Base-by-base conservation (phyloP, 2,113 vertebrate genomes). In the Oncorhynchus clarkii region DNA sequence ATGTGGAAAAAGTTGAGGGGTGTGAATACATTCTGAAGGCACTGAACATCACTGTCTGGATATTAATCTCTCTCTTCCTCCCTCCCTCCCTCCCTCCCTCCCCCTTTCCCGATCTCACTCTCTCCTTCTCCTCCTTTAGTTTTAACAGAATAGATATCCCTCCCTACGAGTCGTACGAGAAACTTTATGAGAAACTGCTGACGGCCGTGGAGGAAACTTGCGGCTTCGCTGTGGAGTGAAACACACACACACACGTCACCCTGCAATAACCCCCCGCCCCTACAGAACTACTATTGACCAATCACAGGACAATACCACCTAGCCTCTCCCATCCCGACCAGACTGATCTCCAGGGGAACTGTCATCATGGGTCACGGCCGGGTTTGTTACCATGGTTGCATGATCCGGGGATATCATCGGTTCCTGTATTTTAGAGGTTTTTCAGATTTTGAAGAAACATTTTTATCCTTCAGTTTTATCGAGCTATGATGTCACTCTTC, bases 81-180 rank as follows among this genome's bases (percentile, higher is more conserved):
- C 24, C 26, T 59, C 7, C 1, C 24, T 26, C 24, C 24, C 1
- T 1, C 1, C 24, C 1, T 26, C 24, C 24, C 24, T 26, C 24
- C 24, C n/a, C n/a, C n/a, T n/a, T n/a, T n/a, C n/a, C n/a, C n/a
- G n/a, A n/a, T n/a, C n/a, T n/a, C n/a, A n/a, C n/a, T n/a, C n/a
- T n/a, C 5, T 65, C 0, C 24, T 12, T 27, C 20, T 0, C 5
- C 39, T 49, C 39, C 20, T 81, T 20, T 73, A 99, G 97, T 95
- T 99, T 99, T 92, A 99, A 99, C 92, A 95, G 97, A 84, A 99
- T 99, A 24, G 97, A 99, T 93, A 94, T 99, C 87, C 97, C 97
- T 67, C 97, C 97, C 80, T 99, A 99, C 0, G 97, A 99, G 89
- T 95, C 97, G 0, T 98, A 98, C 0, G 96, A 99, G 92, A 99